These are phyloP conservation scores for Lichenostomus cassidix DNA, from an alignment of 2,113 vertebrate genomes.

Conservation along the genomic window DNA sequence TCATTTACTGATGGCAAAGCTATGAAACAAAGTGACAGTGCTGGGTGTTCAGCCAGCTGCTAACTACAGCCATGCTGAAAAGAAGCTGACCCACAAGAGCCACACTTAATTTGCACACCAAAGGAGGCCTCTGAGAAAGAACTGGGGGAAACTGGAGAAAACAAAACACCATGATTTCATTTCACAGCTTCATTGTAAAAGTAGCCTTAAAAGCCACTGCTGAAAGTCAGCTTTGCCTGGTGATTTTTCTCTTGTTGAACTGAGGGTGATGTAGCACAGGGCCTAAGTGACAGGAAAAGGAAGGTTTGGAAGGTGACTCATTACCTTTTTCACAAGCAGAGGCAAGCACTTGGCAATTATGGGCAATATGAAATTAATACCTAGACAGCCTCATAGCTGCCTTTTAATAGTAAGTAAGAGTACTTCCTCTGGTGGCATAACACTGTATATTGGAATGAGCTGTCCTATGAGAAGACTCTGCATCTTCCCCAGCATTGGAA, in stretches of 20 bases:
- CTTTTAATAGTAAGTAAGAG: constrained; percentile 41
- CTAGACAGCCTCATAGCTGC: not conserved
- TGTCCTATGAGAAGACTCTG: not conserved
- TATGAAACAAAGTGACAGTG: not conserved
- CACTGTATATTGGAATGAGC: not conserved
- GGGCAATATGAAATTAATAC: constrained; percentile 24
- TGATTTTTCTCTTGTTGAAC: not conserved
- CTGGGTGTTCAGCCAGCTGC: not conserved
- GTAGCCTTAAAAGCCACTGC: not conserved
- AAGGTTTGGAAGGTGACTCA: constrained; percentile 10
- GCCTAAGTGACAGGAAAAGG: not conserved
- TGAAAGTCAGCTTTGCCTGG: not conserved
- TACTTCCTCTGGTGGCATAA: not conserved
- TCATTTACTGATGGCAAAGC: not conserved
- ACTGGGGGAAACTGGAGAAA: not conserved
- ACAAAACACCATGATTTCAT: not conserved
- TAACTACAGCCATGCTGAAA: not conserved
- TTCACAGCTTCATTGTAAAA: not conserved
- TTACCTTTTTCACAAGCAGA: not conserved
- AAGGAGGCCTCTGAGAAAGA: constrained; percentile 1
- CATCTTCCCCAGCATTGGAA: not conserved
- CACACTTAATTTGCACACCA: not conserved
- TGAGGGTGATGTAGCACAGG: not conserved
- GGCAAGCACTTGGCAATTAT: not conserved
- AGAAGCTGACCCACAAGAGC: constrained; percentile 24